phyloP scores from a whole-genome alignment of 2,113 vertebrate genomes.

The Zeus faber region DNA sequence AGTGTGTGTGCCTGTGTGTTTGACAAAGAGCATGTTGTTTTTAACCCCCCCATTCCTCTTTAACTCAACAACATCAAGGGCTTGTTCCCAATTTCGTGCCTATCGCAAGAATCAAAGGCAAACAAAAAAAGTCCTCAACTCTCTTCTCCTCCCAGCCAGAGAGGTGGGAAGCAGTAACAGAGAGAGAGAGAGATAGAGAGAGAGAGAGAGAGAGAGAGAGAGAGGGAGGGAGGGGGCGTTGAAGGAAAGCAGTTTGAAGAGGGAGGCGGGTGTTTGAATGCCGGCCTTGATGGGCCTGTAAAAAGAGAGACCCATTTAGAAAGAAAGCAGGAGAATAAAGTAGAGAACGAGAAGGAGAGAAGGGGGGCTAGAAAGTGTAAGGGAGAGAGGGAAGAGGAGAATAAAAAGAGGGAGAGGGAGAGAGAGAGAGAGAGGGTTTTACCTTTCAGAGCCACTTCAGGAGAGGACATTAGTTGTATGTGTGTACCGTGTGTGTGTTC shows the following conservation, averaged over 20 bases:
- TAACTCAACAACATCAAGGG: slow-evolving; percentile 74
- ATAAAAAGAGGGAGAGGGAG: neutral
- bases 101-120: slow-evolving; percentile 82
- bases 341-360: slow-evolving; percentile 9
- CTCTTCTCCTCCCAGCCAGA: slow-evolving; percentile 51
- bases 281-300: slow-evolving; percentile 59
- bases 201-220: slow-evolving; percentile 60
- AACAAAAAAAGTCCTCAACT: slow-evolving; percentile 66
- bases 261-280: slow-evolving; percentile 50
- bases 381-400: slow-evolving; percentile 23
- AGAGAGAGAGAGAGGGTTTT: neutral
- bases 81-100: slow-evolving; percentile 77
- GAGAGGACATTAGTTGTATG: slow-evolving; percentile 58
- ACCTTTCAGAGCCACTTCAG: slow-evolving; percentile 42
- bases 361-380: slow-evolving; percentile 50
- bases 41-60: slow-evolving; percentile 30
- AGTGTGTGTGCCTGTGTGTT: slow-evolving; percentile 17
- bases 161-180: slow-evolving; percentile 45
- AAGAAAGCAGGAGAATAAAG: slow-evolving; percentile 50
- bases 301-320: slow-evolving; percentile 39
- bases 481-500: slow-evolving; percentile 51
- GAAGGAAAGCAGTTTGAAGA: slow-evolving; percentile 40
- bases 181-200: too few species aligned
- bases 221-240: slow-evolving; percentile 25
- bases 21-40: slow-evolving; percentile 58